A percentile compares a stretch with the other conserved stretches of the same genome.
Conservation (phyloP, 1,140 invertebrate species). For the Bemisia tabaci region DNA sequence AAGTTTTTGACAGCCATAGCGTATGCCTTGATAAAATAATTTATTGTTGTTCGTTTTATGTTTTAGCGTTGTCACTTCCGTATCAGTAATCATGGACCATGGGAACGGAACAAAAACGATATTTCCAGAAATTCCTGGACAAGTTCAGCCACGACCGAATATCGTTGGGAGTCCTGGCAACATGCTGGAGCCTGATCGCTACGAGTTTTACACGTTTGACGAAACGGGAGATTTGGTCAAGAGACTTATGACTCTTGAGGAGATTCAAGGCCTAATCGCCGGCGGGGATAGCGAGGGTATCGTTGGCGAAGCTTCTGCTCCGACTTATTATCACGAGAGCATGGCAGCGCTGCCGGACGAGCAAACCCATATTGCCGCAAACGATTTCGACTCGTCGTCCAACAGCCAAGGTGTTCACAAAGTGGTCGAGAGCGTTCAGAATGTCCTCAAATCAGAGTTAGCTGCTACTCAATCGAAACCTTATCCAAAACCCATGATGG, state of each 20-base stretch:
- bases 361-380: slow-evolving; percentile 18
- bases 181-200: slow-evolving; percentile 56
- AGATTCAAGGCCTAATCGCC: slow-evolving; percentile 69
- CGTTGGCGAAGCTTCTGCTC: slow-evolving; percentile 23
- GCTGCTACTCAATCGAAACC: slow-evolving; percentile 47
- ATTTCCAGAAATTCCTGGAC: slow-evolving; percentile 45
- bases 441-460: slow-evolving; percentile 61
- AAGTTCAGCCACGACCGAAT: slow-evolving; percentile 35
- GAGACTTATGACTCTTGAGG: slow-evolving; percentile 62
- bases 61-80: slow-evolving; percentile 44
- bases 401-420: slow-evolving; percentile 52
- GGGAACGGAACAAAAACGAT: slow-evolving; percentile 36
- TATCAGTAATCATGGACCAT: slow-evolving; percentile 43
- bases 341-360: slow-evolving; percentile 9
- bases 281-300: slow-evolving; percentile 48
- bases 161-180: slow-evolving; percentile 52
- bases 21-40: no score
- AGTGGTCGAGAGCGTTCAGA: slow-evolving; percentile 65
- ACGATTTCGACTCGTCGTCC: slow-evolving; percentile 22
- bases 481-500: slow-evolving; percentile 34
- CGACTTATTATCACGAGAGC: slow-evolving; percentile 22
- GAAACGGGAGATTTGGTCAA: slow-evolving; percentile 65
- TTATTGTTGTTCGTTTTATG: no score
- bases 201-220: slow-evolving; percentile 73
- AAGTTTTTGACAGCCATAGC: no score